Base-by-base conservation (phyloP, 2,888 invertebrate genomes). In the Leptura quadrifasciata region DNA sequence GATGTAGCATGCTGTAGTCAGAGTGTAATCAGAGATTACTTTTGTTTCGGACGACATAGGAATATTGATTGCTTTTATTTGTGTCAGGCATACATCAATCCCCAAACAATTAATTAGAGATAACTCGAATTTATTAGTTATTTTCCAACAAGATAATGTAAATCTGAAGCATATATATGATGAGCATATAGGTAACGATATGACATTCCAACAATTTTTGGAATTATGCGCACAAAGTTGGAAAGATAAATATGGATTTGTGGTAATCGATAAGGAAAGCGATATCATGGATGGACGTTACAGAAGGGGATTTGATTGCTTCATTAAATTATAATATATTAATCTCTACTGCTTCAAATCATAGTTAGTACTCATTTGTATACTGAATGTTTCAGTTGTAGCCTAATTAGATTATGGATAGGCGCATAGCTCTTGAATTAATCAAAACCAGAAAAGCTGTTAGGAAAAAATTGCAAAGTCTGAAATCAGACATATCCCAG, bases 101-200 rank as follows among this genome's bases (percentile, higher is more conserved):
- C 70, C 72, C 0, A 78, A 78, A 55, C 72, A 75, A n/a, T 20
- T 75, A n/a, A 65, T 78, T n/a, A 17, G 78, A 9, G 71, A 76
- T 35, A 76, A 78, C 31, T 55, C 57, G 0, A 76, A 76, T 76
- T 47, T 86, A 85, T 9, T 83, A 78, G 75, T 85, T 85, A 74
- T 88, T 85, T 81, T 87, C 77, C 61, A 86, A 84, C 76, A 75
- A 58, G 80, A 80, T 68, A 76, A 72, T 39, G 58, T 72, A 9
- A 76, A 76, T 74, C 35, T 78, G 52, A 76, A 76, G 47, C 73
- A 73, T 60, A 70, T 70, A 58, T 76, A 55, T 67, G 55, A 74
- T 17, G 61, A 76, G 61, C 72, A 76, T 35, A 31, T 73, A 61
- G 12, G n/a, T 24, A 24, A 1, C 5, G n/a, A 24, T 21, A 60